These are phyloP conservation scores for Leptarthrus brevirostris DNA, from an alignment of 2,888 invertebrate species.

Conservation along the genomic window DNA sequence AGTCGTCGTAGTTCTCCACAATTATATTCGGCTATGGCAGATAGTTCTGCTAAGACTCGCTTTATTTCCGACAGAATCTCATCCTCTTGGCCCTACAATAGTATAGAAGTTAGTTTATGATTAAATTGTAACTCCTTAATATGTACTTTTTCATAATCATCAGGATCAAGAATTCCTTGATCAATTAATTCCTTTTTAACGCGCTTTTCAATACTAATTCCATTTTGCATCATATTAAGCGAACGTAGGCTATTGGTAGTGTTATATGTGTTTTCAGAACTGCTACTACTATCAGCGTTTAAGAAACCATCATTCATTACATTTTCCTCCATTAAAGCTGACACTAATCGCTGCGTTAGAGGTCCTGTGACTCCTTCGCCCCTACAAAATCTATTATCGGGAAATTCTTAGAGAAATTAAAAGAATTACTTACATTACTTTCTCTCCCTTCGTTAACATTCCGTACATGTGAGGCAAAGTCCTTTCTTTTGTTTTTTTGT, in stretches of 20 bases:
- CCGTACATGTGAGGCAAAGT: conserved; percentile 69
- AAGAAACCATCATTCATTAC: conserved; percentile 69
- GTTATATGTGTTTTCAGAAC: conserved; percentile 63
- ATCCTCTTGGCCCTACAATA: conserved; percentile 77
- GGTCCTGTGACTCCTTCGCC: conserved; percentile 75
- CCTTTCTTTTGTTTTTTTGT: conserved; percentile 71
- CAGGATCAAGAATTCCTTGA: conserved; percentile 83
- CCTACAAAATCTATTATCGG: too few relatives aligned
- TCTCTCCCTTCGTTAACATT: conserved; percentile 67
- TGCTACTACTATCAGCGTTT: conserved; percentile 62
- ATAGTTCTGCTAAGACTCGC: conserved; percentile 85
- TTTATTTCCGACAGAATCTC: conserved; percentile 90
- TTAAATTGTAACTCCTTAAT: neutral
- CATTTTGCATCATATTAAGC: conserved; percentile 71
- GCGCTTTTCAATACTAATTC: conserved; percentile 83
- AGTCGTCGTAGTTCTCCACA: conserved; percentile 77
- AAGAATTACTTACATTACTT: conserved; percentile 57
- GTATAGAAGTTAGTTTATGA: neutral
- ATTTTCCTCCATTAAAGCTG: conserved; percentile 90
- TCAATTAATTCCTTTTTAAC: conserved; percentile 87
- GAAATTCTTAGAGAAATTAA: too few relatives aligned
- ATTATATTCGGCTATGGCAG: conserved; percentile 83
- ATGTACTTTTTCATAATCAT: conserved; percentile 73
- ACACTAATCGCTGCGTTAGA: conserved; percentile 87
- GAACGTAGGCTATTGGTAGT: conserved; percentile 61